Percentiles rank a stretch among this genome's conserved stretches.
These are phyloP conservation scores for Embiotoca jacksoni DNA, from an alignment of 2,113 vertebrate genomes.

Conservation along the genomic window DNA sequence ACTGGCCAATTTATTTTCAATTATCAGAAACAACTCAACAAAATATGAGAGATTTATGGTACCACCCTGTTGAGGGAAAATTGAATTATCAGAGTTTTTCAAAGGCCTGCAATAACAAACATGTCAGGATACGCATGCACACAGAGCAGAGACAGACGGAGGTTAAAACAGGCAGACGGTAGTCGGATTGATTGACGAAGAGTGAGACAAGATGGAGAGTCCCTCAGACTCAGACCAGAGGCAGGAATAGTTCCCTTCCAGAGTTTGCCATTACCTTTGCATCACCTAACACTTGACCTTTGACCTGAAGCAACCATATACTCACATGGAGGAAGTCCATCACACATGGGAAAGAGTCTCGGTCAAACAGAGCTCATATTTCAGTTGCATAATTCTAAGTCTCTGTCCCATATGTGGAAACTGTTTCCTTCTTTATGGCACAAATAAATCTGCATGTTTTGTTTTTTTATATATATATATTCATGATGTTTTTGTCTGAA, in stretches of 20 bases:
- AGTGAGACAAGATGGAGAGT: background rate
- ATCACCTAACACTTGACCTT: slow-evolving; percentile 33
- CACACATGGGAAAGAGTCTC: background rate
- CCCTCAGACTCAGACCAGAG: background rate
- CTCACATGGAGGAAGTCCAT: background rate
- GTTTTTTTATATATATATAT: background rate
- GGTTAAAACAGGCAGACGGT: background rate
- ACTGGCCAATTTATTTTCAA: slow-evolving; percentile 38
- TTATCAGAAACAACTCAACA: slow-evolving; percentile 6
- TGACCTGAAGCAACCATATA: slow-evolving; percentile 18
- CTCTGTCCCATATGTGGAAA: background rate
- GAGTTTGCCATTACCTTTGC: slow-evolving; percentile 3
- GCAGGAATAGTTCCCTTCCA: background rate
- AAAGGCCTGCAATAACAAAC: background rate
- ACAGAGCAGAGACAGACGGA: background rate
- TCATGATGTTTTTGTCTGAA: background rate
- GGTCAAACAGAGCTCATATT: background rate
- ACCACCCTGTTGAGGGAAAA: slow-evolving; percentile 2
- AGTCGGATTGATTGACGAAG: slow-evolving; percentile 8
- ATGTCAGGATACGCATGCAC: background rate
- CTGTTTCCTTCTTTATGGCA: background rate
- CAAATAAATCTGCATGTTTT: background rate
- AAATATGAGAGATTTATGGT: slow-evolving; percentile 17
- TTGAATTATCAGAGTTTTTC: background rate
- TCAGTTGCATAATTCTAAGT: background rate